A percentile compares a stretch with the other conserved stretches of the same genome.
These are phyloP conservation scores for Acronicta alni DNA, from an alignment of 2,888 invertebrate species.

Conservation along the genomic window DNA sequence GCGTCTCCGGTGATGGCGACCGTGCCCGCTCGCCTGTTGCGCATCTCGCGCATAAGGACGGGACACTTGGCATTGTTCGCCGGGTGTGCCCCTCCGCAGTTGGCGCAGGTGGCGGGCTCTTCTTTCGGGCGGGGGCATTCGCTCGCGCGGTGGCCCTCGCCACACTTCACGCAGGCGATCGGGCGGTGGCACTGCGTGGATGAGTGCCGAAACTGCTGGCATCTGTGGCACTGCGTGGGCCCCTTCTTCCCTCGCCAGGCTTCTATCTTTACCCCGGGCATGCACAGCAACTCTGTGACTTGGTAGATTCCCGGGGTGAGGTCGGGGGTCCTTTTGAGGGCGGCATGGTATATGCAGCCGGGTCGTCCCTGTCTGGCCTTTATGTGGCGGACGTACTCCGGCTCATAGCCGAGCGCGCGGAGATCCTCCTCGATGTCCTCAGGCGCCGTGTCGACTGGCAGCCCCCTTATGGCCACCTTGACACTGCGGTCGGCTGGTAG, in stretches of 20 bases:
- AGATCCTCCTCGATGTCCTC: constrained; percentile 12
- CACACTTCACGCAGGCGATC: constrained; percentile 25
- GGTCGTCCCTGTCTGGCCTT: constrained; percentile 2
- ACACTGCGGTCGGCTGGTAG: constrained; percentile 30
- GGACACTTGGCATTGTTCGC: constrained; percentile 28
- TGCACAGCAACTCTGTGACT: constrained; percentile 3
- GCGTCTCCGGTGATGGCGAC: constrained; percentile 1
- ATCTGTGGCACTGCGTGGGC: constrained; percentile 41
- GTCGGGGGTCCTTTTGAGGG: not conserved
- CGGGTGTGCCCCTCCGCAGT: constrained; percentile 29
- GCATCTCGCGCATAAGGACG: not conserved
- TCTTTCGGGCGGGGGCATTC: too few species aligned
- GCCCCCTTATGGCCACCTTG: constrained; percentile 29
- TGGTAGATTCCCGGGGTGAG: not conserved
- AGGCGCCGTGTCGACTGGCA: constrained; percentile 34
- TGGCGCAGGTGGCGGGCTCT: constrained; percentile 31
- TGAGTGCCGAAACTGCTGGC: constrained; percentile 41
- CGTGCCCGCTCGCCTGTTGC: constrained; percentile 12
- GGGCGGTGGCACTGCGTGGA: constrained; percentile 27
- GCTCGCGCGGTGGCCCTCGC: too few species aligned
- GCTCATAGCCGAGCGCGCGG: not conserved
- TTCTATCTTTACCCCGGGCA: constrained; percentile 33
- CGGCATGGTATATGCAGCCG: constrained; percentile 9
- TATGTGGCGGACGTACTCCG: constrained; percentile 6
- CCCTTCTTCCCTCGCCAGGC: constrained; percentile 31